Evolutionary conservation across 2,888 invertebrate species (phyloP).

Genomic region (Drosophila aldrichi): DNA sequence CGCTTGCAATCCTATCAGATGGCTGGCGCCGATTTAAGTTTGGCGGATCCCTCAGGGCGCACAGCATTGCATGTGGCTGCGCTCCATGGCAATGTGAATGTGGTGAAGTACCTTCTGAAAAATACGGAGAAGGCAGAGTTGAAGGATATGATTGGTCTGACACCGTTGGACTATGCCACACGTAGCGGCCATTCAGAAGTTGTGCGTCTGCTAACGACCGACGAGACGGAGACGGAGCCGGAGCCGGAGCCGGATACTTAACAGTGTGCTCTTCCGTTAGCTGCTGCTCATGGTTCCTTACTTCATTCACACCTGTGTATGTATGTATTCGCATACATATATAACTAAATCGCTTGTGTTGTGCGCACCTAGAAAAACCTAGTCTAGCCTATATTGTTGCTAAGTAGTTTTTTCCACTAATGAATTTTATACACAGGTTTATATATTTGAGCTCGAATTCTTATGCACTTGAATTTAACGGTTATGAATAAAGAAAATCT

Average conservation of each 20-base stretch:
- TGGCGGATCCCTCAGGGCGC: conserved; percentile 88
- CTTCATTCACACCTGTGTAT: neutral
- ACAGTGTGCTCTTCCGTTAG: neutral
- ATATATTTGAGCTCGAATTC: conserved; percentile 31
- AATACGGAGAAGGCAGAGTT: conserved; percentile 84
- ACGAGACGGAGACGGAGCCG: neutral
- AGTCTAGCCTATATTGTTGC: conserved; percentile 17
- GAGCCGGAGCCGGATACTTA: neutral
- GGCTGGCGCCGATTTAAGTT: conserved; percentile 90
- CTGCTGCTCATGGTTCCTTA: neutral
- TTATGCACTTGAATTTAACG: conserved; percentile 23
- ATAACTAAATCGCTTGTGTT: conserved; percentile 1
- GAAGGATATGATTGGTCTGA: conserved; percentile 87
- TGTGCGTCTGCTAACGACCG: conserved; percentile 20
- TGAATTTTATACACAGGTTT: conserved; percentile 1
- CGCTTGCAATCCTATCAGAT: conserved; percentile 88
- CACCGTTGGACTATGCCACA: conserved; percentile 87
- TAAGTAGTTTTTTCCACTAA: neutral
- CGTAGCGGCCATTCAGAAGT: conserved; percentile 52
- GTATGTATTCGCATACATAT: neutral
- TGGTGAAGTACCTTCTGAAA: conserved; percentile 86
- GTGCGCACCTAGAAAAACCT: conserved; percentile 4
- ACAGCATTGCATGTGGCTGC: conserved; percentile 90
- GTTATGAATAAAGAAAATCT: conserved; percentile 13
- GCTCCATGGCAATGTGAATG: conserved; percentile 86